Evolutionary conservation across 2,113 vertebrate genomes (phyloP).

Genomic region (Alligator sinensis): DNA sequence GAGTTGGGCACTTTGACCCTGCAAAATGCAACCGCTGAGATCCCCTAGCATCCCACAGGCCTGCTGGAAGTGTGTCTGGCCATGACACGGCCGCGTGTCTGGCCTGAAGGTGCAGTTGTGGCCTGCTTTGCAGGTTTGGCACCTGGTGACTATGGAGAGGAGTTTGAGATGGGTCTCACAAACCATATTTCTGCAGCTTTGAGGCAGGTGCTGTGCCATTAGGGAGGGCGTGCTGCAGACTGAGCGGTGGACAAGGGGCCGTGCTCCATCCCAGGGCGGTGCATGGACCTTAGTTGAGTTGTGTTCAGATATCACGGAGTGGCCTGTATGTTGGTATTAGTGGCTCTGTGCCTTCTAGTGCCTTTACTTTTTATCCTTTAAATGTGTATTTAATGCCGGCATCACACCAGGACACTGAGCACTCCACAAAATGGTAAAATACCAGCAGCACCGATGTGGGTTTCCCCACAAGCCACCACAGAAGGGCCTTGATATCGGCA

Average conservation of each 20-base stretch:
- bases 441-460: background rate
- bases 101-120: too few relatives aligned
- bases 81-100: too few relatives aligned
- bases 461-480: background rate
- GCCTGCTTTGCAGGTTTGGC: too few relatives aligned
- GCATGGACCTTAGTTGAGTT: too few relatives aligned
- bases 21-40: too few relatives aligned
- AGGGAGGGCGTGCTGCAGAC: background rate
- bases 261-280: background rate
- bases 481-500: background rate
- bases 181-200: background rate
- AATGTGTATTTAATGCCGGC: background rate
- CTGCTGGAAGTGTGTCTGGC: too few relatives aligned
- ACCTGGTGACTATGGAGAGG: too few relatives aligned
- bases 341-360: background rate
- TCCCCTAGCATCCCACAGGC: too few relatives aligned
- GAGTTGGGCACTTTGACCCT: too few relatives aligned
- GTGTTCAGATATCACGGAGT: too few relatives aligned
- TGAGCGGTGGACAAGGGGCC: background rate
- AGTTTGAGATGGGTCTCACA: background rate
- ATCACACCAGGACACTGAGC: accelerated
- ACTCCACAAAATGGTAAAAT: accelerated
- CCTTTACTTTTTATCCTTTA: background rate
- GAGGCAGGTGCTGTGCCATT: too few relatives aligned
- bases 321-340: background rate